Evolutionary conservation across 1,140 invertebrate species (phyloP).

Genomic region (Ostrea edulis): DNA sequence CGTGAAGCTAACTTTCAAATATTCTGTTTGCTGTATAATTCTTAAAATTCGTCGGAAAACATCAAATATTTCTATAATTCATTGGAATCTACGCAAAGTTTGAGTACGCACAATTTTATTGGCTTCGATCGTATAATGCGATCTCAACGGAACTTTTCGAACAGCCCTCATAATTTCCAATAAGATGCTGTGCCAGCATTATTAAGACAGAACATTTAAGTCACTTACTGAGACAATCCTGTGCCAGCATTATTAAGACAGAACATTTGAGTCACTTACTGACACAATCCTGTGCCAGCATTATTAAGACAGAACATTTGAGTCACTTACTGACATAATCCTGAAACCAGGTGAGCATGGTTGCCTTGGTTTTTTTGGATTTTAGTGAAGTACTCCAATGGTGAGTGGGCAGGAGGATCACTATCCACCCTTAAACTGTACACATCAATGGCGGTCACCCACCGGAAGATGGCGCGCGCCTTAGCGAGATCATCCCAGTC

Average conservation of each 20-base stretch:
- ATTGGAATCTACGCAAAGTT: too few relatives aligned
- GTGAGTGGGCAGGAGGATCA: conserved; percentile 67
- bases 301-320: background rate
- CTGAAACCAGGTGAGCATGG: conserved; percentile 75
- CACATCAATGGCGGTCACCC: conserved; percentile 75
- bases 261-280: background rate
- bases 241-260: background rate
- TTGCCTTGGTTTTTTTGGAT: conserved; percentile 73
- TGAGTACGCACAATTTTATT: background rate
- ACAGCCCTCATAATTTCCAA: background rate
- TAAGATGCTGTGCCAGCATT: background rate
- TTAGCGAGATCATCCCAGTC: conserved; percentile 70
- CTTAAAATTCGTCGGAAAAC: too few relatives aligned
- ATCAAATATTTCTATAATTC: too few relatives aligned
- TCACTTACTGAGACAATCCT: background rate
- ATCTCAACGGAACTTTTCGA: background rate
- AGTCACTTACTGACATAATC: conserved; percentile 73
- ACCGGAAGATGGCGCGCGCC: conserved; percentile 73
- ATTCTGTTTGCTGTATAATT: too few relatives aligned
- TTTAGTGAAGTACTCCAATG: conserved; percentile 74
- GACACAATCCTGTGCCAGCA: background rate
- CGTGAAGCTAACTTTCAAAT: too few relatives aligned
- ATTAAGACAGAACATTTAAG: background rate
- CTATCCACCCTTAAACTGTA: conserved; percentile 67
- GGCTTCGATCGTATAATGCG: background rate